phyloP scores from a whole-genome alignment of 2,113 vertebrate genomes.

The Petroica traversi region DNA sequence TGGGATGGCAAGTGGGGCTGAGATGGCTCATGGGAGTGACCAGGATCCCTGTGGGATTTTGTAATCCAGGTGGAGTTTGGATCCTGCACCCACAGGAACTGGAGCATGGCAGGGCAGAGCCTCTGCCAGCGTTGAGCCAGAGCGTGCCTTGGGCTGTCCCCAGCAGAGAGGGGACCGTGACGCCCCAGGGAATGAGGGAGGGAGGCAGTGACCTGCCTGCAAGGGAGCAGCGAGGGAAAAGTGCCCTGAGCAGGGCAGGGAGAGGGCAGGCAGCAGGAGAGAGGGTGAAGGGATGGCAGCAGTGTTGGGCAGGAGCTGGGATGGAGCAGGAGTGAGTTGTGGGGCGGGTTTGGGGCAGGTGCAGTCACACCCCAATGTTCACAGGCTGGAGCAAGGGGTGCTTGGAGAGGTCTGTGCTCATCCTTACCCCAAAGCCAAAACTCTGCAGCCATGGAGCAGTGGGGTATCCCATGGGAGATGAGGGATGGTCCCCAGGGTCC shows the following conservation, averaged over 20 bases:
- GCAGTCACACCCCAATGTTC: rapidly evolving
- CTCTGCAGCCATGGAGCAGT: background rate
- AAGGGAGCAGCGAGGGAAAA: background rate
- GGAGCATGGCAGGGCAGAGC: background rate
- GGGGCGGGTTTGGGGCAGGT: background rate
- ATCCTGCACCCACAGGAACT: background rate
- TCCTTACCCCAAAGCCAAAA: background rate
- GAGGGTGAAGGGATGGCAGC: background rate
- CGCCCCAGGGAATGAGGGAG: background rate
- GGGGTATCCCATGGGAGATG: rapidly evolving
- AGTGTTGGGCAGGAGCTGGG: background rate
- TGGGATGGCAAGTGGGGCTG: rapidly evolving
- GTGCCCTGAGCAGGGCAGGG: background rate
- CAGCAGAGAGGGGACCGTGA: background rate
- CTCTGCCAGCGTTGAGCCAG: background rate
- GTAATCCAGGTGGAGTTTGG: background rate
- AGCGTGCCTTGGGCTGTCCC: background rate
- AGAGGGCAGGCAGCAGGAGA: rapidly evolving
- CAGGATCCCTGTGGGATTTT: background rate
- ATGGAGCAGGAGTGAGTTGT: background rate
- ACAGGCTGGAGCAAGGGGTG: background rate
- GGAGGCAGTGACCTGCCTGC: background rate
- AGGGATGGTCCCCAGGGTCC: background rate
- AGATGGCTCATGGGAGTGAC: rapidly evolving
- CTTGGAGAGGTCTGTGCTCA: background rate